Conservation (phyloP, 2,888 invertebrate genomes). For the Strigamia transsilvanica region DNA sequence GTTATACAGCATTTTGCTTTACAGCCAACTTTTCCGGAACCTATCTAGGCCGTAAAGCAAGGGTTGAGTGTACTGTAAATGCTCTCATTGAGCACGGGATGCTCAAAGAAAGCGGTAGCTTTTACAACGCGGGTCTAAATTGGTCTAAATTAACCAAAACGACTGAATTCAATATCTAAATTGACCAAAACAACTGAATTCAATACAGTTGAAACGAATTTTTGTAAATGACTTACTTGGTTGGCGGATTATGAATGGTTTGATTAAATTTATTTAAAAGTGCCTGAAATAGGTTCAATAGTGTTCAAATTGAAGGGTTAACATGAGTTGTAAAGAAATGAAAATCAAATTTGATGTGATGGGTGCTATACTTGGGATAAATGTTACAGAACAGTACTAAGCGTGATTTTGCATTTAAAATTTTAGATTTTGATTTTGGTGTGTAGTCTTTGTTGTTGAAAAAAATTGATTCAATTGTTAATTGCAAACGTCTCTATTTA, state of each 20-base stretch:
- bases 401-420: not conserved
- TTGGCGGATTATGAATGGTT: slow-evolving; percentile 10
- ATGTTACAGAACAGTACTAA: not conserved
- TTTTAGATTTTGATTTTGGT: not conserved
- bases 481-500: not conserved
- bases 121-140: no score
- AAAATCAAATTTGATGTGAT: not conserved
- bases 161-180: no score
- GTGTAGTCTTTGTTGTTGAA: not conserved
- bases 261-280: not conserved
- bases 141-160: no score
- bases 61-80: no score
- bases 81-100: no score
- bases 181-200: no score
- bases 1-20: no score
- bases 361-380: not conserved
- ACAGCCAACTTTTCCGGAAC: no score
- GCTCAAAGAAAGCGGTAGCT: no score
- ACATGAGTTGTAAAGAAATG: slow-evolving; percentile 1
- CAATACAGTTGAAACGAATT: no score
- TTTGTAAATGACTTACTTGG: no score
- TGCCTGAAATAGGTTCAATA: not conserved
- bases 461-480: not conserved
- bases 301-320: not conserved
- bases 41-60: no score